Evolutionary conservation across 2,888 invertebrate genomes (phyloP), one percentile per base, ranked within the genome.

Genomic region (Balanococcus diminutus): DNA sequence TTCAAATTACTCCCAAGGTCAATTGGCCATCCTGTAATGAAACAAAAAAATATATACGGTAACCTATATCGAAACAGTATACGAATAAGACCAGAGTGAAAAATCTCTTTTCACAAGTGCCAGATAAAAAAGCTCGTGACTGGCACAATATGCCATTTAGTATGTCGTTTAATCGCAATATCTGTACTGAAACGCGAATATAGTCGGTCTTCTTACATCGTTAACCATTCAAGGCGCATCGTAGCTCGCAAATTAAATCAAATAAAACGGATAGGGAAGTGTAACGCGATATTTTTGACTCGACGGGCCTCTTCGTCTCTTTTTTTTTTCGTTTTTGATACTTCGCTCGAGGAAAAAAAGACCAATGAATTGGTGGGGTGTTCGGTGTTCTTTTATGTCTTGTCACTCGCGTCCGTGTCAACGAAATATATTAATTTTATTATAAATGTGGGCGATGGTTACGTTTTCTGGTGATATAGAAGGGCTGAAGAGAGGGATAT

Each of bases 201-300:
- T 46, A 14, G 16, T 42, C 42, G 11, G 42, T n/a, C n/a, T n/a
- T n/a, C 46, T 46, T n/a, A n/a, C 46, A n/a, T 46, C 39, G 39
- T 67, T 28, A 72, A 72, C n/a, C 46, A n/a, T 72, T 72, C 72
- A 72, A 72, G 72, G 72, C 72, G 72, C 32, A 32, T 31, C 16
- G 32, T n/a, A 72, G 72, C 46, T 1, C 61, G 72, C n/a, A 72
- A 72, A 72, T 72, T 72, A 16, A 72, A 72, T 72, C 72, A n/a
- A 72, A 72, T n/a, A 32, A 19, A 72, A 72, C 72, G 32, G 16
- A 72, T 72, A 72, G 72, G 72, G 72, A 72, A 72, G 72, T 72
- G 61, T 72, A 72, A 72, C 72, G 72, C 72, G 32, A 72, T 72
- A 72, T 46, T n/a, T 46, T 46, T 46, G 46, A n/a, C 46, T 16